phyloP scores from a whole-genome alignment of 1,140 invertebrate species.

The Aphidius ervi region DNA sequence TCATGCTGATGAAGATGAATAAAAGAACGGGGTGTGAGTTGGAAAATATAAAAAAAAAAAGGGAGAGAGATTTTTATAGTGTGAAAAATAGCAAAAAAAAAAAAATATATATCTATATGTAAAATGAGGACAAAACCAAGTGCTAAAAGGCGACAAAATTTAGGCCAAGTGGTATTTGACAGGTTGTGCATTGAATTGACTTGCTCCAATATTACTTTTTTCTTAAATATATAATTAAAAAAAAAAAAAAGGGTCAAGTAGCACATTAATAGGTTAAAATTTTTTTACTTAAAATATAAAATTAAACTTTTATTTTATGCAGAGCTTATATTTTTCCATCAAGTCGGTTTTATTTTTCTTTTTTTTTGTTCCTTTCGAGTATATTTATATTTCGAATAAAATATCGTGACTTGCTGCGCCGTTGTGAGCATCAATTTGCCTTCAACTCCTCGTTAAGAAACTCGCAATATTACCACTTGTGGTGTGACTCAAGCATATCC shows the following conservation, averaged over 20 bases:
- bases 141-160: neutral
- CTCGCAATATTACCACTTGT: slow-evolving; percentile 32
- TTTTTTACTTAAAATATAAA: too few species aligned
- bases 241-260: too few species aligned
- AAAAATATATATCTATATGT: neutral
- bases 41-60: neutral
- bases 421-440: slow-evolving; percentile 42
- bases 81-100: neutral
- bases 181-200: too few species aligned
- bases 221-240: too few species aligned
- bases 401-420: slow-evolving; percentile 27
- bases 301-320: too few species aligned
- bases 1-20: neutral
- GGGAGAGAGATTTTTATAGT: too few species aligned
- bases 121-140: neutral
- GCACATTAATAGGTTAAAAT: too few species aligned
- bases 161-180: slow-evolving; percentile 1
- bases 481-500: slow-evolving; percentile 1
- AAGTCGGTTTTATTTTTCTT: too few species aligned
- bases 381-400: too few species aligned
- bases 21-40: slow-evolving; percentile 1
- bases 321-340: too few species aligned
- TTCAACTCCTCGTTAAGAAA: slow-evolving; percentile 45
- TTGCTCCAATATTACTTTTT: too few species aligned
- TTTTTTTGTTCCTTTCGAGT: too few species aligned